phyloP scores from a whole-genome alignment of 1,140 invertebrate species.

The Euura lappo region DNA sequence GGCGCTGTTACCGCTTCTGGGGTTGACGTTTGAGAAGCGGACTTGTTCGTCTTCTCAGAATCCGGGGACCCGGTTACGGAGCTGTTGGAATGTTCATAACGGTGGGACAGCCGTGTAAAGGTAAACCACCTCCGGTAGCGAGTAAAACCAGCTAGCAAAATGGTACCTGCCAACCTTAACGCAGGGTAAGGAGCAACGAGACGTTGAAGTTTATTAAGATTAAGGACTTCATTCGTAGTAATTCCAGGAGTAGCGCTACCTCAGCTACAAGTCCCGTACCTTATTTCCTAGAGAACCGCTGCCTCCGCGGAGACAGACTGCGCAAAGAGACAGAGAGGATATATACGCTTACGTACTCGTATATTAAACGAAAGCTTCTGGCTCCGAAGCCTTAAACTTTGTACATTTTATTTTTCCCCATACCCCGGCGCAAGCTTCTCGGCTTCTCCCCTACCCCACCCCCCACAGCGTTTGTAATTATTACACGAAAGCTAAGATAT shows the following conservation, averaged over 20 bases:
- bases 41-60: too few species aligned
- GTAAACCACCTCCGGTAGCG: not conserved
- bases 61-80: too few species aligned
- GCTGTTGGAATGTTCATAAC: conserved; percentile 7
- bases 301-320: too few species aligned
- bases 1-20: too few species aligned
- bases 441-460: too few species aligned
- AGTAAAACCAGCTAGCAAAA: not conserved
- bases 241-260: conserved; percentile 24
- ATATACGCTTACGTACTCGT: too few species aligned
- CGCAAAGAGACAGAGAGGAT: too few species aligned
- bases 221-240: conserved; percentile 53
- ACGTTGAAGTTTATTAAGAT: conserved; percentile 54
- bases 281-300: too few species aligned
- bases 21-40: too few species aligned
- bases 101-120: not conserved
- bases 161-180: not conserved
- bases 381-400: not conserved
- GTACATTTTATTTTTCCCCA: not conserved
- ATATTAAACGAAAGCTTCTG: too few species aligned
- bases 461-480: conserved; percentile 22
- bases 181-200: conserved; percentile 3
- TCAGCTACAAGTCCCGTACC: not conserved
- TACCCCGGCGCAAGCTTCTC: too few species aligned
- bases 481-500: conserved; percentile 16